Evolutionary conservation across 2,888 invertebrate genomes (phyloP).

Genomic region (Oscheius sp.): DNA sequence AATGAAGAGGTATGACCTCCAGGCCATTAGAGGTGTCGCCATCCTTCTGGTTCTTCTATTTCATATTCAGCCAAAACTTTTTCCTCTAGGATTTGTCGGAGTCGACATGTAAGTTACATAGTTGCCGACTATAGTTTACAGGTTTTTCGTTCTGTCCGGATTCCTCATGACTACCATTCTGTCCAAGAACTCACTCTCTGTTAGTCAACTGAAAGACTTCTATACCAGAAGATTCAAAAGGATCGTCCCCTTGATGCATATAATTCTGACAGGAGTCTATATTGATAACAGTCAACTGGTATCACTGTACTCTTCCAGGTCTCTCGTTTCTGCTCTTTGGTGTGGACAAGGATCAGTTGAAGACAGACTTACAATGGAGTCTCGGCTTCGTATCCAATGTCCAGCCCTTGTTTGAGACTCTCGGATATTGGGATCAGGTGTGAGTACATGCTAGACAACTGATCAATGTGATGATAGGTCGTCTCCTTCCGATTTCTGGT

Average conservation of each 20-base stretch:
- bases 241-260: conserved; percentile 20
- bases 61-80: conserved; percentile 11
- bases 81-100: conserved; percentile 28
- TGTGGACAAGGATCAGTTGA: conserved; percentile 4
- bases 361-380: conserved; percentile 27
- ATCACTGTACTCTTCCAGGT: background rate
- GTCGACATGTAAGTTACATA: conserved; percentile 22
- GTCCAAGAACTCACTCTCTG: conserved; percentile 3
- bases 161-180: conserved; percentile 23
- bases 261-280: conserved; percentile 11
- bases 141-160: conserved; percentile 33
- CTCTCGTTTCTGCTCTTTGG: background rate
- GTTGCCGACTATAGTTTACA: background rate
- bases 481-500: conserved; percentile 29
- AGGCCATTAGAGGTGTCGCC: conserved; percentile 19
- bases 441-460: background rate
- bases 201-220: background rate
- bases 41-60: conserved; percentile 27
- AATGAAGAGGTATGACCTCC: conserved; percentile 30
- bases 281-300: background rate
- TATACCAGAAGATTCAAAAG: conserved; percentile 18
- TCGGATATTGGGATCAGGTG: conserved; percentile 35
- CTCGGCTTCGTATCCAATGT: conserved; percentile 28
- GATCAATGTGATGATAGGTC: background rate
- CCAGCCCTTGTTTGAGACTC: conserved; percentile 20